Evolutionary conservation across 2,888 invertebrate species (phyloP).

Genomic region (Lordiphosa andalusiaca): DNA sequence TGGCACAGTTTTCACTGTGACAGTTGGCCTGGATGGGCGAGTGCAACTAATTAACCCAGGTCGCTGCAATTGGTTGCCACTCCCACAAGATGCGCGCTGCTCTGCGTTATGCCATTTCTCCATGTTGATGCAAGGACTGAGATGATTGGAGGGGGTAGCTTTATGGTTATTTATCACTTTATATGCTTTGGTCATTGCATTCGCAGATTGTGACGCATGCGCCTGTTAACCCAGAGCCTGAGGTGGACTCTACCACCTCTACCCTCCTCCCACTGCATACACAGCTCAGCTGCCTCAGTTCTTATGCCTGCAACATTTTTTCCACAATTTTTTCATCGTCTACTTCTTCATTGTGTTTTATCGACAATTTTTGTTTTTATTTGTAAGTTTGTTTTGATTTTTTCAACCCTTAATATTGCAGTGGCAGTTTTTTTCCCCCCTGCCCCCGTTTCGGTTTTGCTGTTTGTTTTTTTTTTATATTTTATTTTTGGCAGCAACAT

Average conservation of each 20-base stretch:
- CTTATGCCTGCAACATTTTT: background rate
- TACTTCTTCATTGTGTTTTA: background rate
- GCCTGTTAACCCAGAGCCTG: background rate
- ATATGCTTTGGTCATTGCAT: slow-evolving; percentile 31
- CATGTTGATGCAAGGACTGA: slow-evolving; percentile 11
- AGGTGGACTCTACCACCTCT: too few species aligned
- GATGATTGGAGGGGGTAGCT: background rate
- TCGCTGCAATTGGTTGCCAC: slow-evolving; percentile 22
- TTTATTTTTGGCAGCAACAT: slow-evolving; percentile 51
- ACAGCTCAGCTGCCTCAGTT: too few species aligned
- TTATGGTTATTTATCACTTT: slow-evolving; percentile 24
- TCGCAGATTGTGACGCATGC: slow-evolving; percentile 29
- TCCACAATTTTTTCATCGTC: slow-evolving; percentile 2
- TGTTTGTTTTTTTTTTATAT: slow-evolving; percentile 6
- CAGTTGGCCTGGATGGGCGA: background rate
- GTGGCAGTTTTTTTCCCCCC: background rate
- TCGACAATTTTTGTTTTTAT: slow-evolving; percentile 1
- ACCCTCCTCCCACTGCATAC: too few species aligned
- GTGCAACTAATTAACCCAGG: slow-evolving; percentile 6
- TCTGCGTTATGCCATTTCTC: background rate
- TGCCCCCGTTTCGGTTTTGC: background rate
- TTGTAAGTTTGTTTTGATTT: slow-evolving; percentile 1
- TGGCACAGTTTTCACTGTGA: slow-evolving; percentile 18
- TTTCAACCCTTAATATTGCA: too few species aligned
- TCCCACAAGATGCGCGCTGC: slow-evolving; percentile 35